Evolutionary conservation across 2,113 vertebrate species (phyloP).

Genomic region (Dromaius novaehollandiae): DNA sequence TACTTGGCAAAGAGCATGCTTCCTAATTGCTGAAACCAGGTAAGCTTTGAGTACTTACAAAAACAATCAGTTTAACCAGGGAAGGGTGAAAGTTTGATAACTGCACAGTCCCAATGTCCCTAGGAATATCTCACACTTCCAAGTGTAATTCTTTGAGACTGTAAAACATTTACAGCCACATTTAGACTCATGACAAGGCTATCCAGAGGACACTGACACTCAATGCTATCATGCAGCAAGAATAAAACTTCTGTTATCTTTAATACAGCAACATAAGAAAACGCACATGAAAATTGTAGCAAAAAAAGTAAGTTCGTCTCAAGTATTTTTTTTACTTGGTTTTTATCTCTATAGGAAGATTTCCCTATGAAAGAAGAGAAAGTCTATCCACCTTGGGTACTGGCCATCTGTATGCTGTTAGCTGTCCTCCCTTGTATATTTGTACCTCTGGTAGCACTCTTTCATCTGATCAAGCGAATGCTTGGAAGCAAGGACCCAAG

Average conservation of each 20-base stretch:
- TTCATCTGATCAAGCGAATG: conserved; percentile 41
- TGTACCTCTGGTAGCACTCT: conserved; percentile 78
- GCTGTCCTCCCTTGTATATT: conserved; percentile 71
- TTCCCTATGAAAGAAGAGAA: conserved; percentile 81
- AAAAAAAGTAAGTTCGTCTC: background rate
- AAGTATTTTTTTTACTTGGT: background rate
- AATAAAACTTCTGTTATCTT: background rate
- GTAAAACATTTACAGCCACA: background rate
- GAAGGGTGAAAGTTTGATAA: background rate
- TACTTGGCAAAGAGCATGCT: background rate
- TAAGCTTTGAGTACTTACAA: background rate
- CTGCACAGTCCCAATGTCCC: background rate
- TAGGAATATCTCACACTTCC: background rate
- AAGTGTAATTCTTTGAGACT: background rate
- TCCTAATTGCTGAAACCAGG: background rate
- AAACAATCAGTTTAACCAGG: background rate
- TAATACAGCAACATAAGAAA: background rate
- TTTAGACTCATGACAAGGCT: background rate
- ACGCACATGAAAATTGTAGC: background rate
- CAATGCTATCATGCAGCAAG: background rate
- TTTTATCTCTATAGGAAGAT: conserved; percentile 63
- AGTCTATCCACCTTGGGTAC: conserved; percentile 84
- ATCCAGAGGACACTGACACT: background rate
- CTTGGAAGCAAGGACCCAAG: background rate
- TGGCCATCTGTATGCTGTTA: conserved; percentile 77